A percentile compares a stretch with the other conserved stretches of the same genome.
phyloP scores from a whole-genome alignment of 2,797 vertebrate species.

The Poecilia gillii region DNA sequence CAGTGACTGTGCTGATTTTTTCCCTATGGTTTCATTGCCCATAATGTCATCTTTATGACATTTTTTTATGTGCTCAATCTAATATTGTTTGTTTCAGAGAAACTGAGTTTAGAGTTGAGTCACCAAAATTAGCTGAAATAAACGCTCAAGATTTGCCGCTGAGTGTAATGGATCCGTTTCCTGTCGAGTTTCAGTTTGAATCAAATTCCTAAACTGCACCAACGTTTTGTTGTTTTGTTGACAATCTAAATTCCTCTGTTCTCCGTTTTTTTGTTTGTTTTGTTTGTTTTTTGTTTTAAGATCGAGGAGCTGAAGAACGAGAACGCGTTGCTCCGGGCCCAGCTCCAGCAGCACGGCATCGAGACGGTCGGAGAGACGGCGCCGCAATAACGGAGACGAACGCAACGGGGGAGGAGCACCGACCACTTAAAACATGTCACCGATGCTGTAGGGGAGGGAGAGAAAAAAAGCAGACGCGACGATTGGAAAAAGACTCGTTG shows the following conservation, averaged over 20 bases:
- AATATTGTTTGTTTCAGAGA: not conserved
- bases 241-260: conserved; percentile 2
- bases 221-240: not conserved
- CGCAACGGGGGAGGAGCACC: conserved; percentile 21
- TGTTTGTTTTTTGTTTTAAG: conserved; percentile 59
- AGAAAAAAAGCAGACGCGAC: conserved; percentile 20
- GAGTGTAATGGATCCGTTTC: not conserved
- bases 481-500: conserved; percentile 42
- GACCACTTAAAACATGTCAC: conserved; percentile 39
- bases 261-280: conserved; percentile 9
- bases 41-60: not conserved
- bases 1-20: not conserved
- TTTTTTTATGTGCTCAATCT: not conserved
- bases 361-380: conserved; percentile 82
- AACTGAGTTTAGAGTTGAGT: not conserved
- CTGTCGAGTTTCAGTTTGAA: not conserved
- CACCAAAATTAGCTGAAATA: not conserved
- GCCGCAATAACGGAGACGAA: conserved; percentile 75
- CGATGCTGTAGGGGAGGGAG: conserved; percentile 8
- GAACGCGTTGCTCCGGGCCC: conserved; percentile 86
- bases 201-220: not conserved
- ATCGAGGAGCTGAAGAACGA: conserved; percentile 91
- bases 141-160: not conserved
- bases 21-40: not conserved
- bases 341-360: conserved; percentile 88